phyloP scores from a whole-genome alignment of 1,140 invertebrate species.

The Pseudoatta argentina region DNA sequence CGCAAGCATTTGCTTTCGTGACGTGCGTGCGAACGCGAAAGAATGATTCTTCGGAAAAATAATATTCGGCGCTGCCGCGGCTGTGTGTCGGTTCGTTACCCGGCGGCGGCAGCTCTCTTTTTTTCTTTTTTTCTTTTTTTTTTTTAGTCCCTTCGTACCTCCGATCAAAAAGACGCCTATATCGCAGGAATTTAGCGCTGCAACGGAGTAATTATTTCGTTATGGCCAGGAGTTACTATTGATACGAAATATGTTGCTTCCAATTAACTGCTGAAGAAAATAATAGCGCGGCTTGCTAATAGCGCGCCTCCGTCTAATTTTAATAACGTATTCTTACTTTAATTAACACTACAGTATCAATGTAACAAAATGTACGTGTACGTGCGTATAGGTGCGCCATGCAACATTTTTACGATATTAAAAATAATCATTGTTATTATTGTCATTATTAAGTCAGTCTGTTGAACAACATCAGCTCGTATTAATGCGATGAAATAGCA shows the following conservation, averaged over 20 bases:
- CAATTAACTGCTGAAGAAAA: conserved; percentile 51
- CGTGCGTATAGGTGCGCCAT: too few species aligned
- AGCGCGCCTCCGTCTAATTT: conserved; percentile 23
- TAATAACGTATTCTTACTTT: conserved; percentile 43
- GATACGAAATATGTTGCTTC: conserved; percentile 39
- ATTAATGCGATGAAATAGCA: neutral
- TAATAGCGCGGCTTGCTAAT: conserved; percentile 16
- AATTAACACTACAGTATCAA: conserved; percentile 20
- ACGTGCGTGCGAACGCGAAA: conserved; percentile 61
- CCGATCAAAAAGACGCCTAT: conserved; percentile 49
- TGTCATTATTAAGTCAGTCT: neutral
- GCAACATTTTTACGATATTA: neutral
- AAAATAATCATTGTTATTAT: neutral
- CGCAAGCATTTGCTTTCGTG: conserved; percentile 63
- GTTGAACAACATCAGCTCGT: neutral
- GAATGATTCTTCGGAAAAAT: conserved; percentile 62
- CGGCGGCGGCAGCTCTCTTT: conserved; percentile 23
- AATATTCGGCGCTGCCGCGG: conserved; percentile 50
- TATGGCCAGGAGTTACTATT: conserved; percentile 20
- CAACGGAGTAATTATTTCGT: conserved; percentile 52
- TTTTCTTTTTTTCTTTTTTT: too few species aligned
- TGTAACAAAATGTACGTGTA: neutral
- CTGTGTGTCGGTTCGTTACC: conserved; percentile 48
- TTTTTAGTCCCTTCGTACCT: conserved; percentile 26
- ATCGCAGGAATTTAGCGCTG: conserved; percentile 50